Evolutionary conservation across 1,140 invertebrate genomes (phyloP).

Genomic region (Neodiprion fabricii): DNA sequence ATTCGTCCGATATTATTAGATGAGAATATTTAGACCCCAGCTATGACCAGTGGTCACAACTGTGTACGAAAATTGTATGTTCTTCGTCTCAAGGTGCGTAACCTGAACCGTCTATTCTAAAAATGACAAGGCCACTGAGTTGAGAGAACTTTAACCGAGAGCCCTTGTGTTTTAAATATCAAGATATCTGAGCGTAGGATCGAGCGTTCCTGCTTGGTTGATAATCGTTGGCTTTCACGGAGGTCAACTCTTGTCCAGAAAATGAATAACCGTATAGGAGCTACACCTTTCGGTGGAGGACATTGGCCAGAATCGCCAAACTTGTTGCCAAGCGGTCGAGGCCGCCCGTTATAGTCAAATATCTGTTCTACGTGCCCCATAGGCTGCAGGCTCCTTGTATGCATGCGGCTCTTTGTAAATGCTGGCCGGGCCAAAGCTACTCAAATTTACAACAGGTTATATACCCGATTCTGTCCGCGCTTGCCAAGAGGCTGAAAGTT

Average conservation of each 20-base stretch:
- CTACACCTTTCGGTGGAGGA: neutral
- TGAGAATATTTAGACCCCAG: no score
- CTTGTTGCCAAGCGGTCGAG: constrained; percentile 44
- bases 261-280: neutral
- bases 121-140: neutral
- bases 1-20: no score
- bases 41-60: no score
- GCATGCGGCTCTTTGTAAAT: neutral
- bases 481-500: no score
- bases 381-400: no score
- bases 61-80: no score
- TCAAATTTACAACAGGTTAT: no score
- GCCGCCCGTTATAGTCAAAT: constrained; percentile 35
- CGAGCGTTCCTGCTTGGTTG: neutral
- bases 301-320: constrained; percentile 26
- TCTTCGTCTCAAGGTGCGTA: neutral
- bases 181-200: neutral
- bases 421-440: no score
- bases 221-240: neutral
- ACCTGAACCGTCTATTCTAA: neutral
- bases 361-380: constrained; percentile 11
- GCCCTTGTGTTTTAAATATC: neutral
- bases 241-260: neutral
- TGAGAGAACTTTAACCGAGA: neutral
- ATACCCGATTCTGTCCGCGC: no score